Evolutionary conservation across 1,140 invertebrate genomes (phyloP).

Genomic region (Meloidogyne chitwoodi): DNA sequence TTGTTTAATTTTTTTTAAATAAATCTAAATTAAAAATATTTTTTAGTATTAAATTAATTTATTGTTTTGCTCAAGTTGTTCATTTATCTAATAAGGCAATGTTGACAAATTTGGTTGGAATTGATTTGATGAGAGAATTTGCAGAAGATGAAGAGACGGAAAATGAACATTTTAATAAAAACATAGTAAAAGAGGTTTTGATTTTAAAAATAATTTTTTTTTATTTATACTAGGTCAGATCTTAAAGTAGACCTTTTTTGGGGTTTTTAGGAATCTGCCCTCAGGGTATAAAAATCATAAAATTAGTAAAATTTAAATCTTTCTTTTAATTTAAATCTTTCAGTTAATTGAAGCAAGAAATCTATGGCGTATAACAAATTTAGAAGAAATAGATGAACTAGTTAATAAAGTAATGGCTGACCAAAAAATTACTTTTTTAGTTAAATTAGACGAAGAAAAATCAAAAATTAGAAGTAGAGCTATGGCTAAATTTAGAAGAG

Average conservation of each 20-base stretch:
- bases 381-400: not conserved
- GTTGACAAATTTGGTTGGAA: conserved; percentile 16
- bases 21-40: not conserved
- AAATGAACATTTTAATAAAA: not conserved
- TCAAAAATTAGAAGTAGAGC: not conserved
- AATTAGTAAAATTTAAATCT: too few relatives aligned
- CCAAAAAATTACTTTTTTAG: not conserved
- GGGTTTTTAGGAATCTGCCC: too few relatives aligned
- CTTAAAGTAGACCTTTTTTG: too few relatives aligned
- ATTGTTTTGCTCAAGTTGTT: conserved; percentile 18
- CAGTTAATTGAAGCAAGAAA: conserved; percentile 14
- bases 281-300: too few relatives aligned
- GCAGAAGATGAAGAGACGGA: not conserved
- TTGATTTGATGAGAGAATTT: conserved; percentile 26
- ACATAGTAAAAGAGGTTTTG: not conserved
- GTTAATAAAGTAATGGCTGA: not conserved
- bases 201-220: not conserved
- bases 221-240: too few relatives aligned
- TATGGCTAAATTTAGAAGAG: conserved; percentile 1
- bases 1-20: not conserved
- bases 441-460: not conserved
- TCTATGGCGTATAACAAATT: conserved; percentile 18
- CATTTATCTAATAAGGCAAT: conserved; percentile 1
- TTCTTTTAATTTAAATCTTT: conserved; percentile 5
- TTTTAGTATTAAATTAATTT: conserved; percentile 16